Conservation (phyloP, 2,888 invertebrate species). For the Pheosia gnoma region DNA sequence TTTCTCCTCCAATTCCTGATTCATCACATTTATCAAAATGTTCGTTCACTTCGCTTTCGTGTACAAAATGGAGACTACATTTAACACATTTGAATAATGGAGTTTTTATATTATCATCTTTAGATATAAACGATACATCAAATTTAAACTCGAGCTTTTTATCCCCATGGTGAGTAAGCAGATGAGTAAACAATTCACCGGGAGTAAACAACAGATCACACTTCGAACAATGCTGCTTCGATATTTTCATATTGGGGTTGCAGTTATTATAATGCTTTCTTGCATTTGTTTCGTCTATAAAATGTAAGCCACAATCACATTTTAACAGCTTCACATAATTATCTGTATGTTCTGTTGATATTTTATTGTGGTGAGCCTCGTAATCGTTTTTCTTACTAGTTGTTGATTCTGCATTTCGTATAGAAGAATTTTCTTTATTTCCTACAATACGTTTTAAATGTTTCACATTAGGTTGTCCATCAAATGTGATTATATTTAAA, state of each 20-base stretch:
- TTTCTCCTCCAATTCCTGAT: constrained; percentile 8
- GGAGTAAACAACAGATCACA: constrained; percentile 62
- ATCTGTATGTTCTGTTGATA: constrained; percentile 15
- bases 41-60: constrained; percentile 11
- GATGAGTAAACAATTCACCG: constrained; percentile 62
- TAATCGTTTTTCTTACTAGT: constrained; percentile 12
- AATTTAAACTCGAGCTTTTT: constrained; percentile 51
- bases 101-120: constrained; percentile 14
- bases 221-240: constrained; percentile 63
- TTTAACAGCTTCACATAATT: constrained; percentile 51
- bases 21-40: constrained; percentile 16
- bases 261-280: constrained; percentile 50
- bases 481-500: constrained; percentile 51
- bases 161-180: constrained; percentile 61
- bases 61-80: constrained; percentile 22
- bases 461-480: constrained; percentile 5
- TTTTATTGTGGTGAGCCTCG: not conserved
- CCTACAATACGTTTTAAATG: not conserved
- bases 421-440: not conserved
- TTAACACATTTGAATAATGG: constrained; percentile 19
- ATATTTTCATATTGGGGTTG: constrained; percentile 41
- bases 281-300: constrained; percentile 49
- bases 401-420: constrained; percentile 13
- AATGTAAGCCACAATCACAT: constrained; percentile 66
- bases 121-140: constrained; percentile 45